Evolutionary conservation across 2,113 vertebrate genomes (phyloP).

Genomic region (Hippocampus barbouri): DNA sequence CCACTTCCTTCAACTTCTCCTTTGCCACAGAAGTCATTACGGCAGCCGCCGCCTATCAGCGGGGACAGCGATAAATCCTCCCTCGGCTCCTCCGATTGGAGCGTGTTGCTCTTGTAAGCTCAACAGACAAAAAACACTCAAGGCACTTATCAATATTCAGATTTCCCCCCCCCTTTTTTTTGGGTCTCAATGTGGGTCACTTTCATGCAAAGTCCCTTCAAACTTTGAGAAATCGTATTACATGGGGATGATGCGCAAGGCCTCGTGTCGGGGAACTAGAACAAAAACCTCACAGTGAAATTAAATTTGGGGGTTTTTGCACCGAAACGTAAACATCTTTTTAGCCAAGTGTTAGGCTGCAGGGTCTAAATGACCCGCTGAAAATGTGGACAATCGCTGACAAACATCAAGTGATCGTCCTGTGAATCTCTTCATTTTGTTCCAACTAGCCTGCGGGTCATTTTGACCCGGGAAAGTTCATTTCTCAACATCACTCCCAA

Average conservation of each 20-base stretch:
- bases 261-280: slow-evolving; percentile 34
- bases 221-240: slow-evolving; percentile 69
- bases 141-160: slow-evolving; percentile 72
- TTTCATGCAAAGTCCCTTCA: slow-evolving; percentile 58
- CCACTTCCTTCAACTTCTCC: slow-evolving; percentile 54
- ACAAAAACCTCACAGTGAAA: slow-evolving; percentile 16
- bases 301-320: not conserved
- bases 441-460: not conserved
- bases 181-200: slow-evolving; percentile 75
- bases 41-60: slow-evolving; percentile 54
- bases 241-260: slow-evolving; percentile 37
- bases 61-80: slow-evolving; percentile 61
- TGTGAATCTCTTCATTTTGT: not conserved
- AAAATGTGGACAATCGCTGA: not conserved
- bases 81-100: slow-evolving; percentile 51
- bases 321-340: not conserved
- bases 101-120: slow-evolving; percentile 52
- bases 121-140: slow-evolving; percentile 63
- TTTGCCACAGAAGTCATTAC: slow-evolving; percentile 65
- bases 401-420: not conserved
- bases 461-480: not conserved
- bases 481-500: too few species aligned
- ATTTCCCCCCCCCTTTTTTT: slow-evolving; percentile 28
- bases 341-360: not conserved
- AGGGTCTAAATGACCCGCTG: not conserved